Evolutionary conservation across 2,888 invertebrate species (phyloP), one percentile per base, ranked within the genome.

Genomic region (Drosophila pseudotalamancana): DNA sequence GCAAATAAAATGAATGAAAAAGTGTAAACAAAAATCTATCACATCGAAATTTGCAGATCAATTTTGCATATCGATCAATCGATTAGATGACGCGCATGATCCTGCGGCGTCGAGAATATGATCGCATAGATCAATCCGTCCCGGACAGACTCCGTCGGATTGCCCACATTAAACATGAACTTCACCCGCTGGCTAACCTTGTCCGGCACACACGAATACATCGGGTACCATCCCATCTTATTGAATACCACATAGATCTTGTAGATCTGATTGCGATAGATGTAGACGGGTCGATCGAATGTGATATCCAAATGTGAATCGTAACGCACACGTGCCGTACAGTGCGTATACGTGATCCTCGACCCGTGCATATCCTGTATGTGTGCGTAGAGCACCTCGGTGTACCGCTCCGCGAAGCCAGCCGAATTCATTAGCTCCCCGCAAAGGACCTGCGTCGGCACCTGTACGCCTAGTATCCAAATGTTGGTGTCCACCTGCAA

Each of bases 221-320:
- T 94, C 5, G 96, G 96, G 91, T 97, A 97, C 94, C 95, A 95
- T 11, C 96, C 96, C 67, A 94, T 93, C 89, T 96, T 96, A 91
- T 96, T 96, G 91, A 96, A 94, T 37, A 96, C 96, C 21, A 96
- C 95, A 46, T 95, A 96, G 76, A 97, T 95, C 90, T 95, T 95
- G 91, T 96, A 97, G 53, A 95, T 93, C 94, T 96, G 90, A 71
- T 88, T 87, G 8, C 91, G 93, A 89, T 95, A 95, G 78, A 97
- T 95, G 79, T 95, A 95, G 57, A 96, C 94, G 6, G 96, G 95
- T 6, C 96, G 92, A 92, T 96, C 96, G 91, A 96, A 96, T 73
- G 94, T 94, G 79, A 97, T 95, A 91, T 96, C 96, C 55, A 96
- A 93, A 77, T 96, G 92, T 21, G 95, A 94, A 16, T 94, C 93